phyloP scores from a whole-genome alignment of 1,140 invertebrate genomes.

The Bombus balteatus region DNA sequence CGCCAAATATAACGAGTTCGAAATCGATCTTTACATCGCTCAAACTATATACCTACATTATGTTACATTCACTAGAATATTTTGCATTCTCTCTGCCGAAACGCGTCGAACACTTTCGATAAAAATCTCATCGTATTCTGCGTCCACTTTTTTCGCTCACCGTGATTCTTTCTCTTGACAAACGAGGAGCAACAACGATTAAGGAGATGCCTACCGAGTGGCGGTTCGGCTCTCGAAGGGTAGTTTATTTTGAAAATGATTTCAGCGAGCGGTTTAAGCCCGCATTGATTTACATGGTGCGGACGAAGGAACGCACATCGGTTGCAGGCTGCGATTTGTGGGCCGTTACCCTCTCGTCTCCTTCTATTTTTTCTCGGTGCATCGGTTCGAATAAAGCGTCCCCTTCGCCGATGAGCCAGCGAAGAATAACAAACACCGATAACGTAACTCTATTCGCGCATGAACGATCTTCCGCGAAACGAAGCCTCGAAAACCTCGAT shows the following conservation, averaged over 20 bases:
- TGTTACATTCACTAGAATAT: background rate
- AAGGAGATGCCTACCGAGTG: slow-evolving; percentile 15
- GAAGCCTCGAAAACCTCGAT: background rate
- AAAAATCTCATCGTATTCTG: background rate
- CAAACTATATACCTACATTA: background rate
- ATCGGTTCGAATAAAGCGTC: slow-evolving; percentile 19
- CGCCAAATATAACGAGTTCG: no score
- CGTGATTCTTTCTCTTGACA: background rate
- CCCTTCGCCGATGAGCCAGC: background rate
- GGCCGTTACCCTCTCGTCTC: slow-evolving; percentile 35
- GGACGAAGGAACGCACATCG: slow-evolving; percentile 5
- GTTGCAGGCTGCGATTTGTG: background rate
- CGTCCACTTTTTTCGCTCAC: background rate
- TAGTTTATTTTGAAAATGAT: slow-evolving; percentile 47
- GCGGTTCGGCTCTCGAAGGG: slow-evolving; percentile 20
- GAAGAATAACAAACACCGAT: slow-evolving; percentile 30
- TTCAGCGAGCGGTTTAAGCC: slow-evolving; percentile 18
- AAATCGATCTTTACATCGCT: no score
- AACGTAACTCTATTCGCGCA: background rate
- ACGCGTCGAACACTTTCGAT: background rate
- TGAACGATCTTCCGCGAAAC: background rate
- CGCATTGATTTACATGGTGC: slow-evolving; percentile 26
- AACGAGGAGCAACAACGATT: slow-evolving; percentile 1
- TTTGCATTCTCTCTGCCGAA: background rate
- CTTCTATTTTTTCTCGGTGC: background rate